These are phyloP conservation scores for Rhagophthalmus giganteus DNA, from an alignment of 2,888 invertebrate species.

Conservation along the genomic window DNA sequence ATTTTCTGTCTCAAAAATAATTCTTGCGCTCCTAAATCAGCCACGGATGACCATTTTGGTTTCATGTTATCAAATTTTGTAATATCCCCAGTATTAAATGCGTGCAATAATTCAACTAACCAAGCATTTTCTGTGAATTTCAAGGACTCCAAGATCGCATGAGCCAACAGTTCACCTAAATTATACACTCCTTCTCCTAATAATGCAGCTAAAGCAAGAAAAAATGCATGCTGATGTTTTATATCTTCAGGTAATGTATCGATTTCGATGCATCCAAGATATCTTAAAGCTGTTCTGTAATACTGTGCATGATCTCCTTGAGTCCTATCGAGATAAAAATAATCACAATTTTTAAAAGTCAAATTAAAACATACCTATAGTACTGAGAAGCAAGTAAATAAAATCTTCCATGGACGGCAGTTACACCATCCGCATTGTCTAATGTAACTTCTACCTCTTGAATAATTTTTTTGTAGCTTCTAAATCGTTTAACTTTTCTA, in stretches of 20 bases:
- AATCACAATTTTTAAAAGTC: background rate
- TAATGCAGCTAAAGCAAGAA: slow-evolving; percentile 91
- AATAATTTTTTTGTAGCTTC: slow-evolving; percentile 79
- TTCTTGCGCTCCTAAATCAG: slow-evolving; percentile 83
- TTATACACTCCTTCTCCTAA: slow-evolving; percentile 96
- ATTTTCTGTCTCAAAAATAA: slow-evolving; percentile 87
- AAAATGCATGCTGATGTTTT: slow-evolving; percentile 80
- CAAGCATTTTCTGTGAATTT: slow-evolving; percentile 82
- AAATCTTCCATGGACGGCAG: slow-evolving; percentile 91
- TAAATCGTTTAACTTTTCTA: slow-evolving; percentile 77
- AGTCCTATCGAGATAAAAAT: slow-evolving; percentile 54
- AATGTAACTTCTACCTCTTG: slow-evolving; percentile 83
- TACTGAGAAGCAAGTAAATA: slow-evolving; percentile 92
- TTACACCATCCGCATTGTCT: slow-evolving; percentile 89
- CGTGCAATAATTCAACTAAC: slow-evolving; percentile 82
- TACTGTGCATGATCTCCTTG: slow-evolving; percentile 92
- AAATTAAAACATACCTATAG: slow-evolving; percentile 63
- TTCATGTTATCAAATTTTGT: slow-evolving; percentile 73
- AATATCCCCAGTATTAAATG: slow-evolving; percentile 86
- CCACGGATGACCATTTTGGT: slow-evolving; percentile 75
- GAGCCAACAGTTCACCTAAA: slow-evolving; percentile 93
- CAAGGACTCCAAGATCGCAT: slow-evolving; percentile 87
- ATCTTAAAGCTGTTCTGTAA: slow-evolving; percentile 90
- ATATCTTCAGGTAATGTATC: slow-evolving; percentile 66
- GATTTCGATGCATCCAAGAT: slow-evolving; percentile 68